Evolutionary conservation across 1,140 invertebrate species (phyloP).

Genomic region (Aphis gossypii): DNA sequence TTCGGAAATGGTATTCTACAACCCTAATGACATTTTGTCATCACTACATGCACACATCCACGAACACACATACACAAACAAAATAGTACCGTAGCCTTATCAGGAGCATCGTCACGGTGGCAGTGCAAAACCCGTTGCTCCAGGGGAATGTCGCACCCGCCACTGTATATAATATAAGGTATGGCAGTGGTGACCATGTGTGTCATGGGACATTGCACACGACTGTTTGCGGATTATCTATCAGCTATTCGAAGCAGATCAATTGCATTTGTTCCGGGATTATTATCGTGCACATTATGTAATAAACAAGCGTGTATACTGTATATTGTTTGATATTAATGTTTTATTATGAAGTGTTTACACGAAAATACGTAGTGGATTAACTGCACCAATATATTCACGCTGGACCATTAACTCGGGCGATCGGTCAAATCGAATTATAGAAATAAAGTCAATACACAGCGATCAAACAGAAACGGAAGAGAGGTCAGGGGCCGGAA

Average conservation of each 20-base stretch:
- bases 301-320: background rate
- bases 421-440: constrained; percentile 40
- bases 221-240: background rate
- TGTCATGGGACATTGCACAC: constrained; percentile 18
- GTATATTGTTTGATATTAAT: background rate
- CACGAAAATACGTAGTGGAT: constrained; percentile 3
- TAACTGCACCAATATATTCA: background rate
- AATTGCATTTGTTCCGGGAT: constrained; percentile 42
- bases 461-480: background rate
- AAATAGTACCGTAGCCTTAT: background rate
- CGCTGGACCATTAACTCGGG: background rate
- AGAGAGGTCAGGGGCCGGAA: background rate
- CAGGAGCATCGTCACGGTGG: background rate
- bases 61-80: background rate
- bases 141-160: background rate
- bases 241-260: background rate
- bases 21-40: background rate
- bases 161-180: background rate
- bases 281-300: constrained; percentile 25
- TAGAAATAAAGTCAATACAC: background rate
- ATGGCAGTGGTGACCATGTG: background rate
- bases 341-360: background rate
- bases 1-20: background rate
- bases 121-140: background rate
- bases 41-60: background rate